phyloP scores from a whole-genome alignment of 2,113 vertebrate species.

The Labeo rohita region DNA sequence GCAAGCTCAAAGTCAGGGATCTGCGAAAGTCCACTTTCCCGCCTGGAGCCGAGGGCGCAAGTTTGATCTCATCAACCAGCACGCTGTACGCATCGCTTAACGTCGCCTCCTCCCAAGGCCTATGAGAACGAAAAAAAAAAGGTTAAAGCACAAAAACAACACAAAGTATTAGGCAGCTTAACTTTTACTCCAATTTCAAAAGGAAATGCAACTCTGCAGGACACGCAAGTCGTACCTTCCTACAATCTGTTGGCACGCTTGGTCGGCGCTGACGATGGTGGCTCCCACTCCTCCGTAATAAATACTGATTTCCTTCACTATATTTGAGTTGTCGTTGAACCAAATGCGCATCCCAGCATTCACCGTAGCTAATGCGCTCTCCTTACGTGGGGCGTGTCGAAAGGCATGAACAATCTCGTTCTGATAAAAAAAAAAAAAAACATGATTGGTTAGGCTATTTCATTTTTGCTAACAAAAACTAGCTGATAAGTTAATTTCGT shows the following conservation, averaged over 20 bases:
- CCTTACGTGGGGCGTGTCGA: constrained; percentile 84
- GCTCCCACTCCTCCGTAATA: constrained; percentile 83
- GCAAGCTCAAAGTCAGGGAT: constrained; percentile 83
- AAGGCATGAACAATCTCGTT: constrained; percentile 84
- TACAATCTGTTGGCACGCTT: constrained; percentile 72
- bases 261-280: constrained; percentile 68
- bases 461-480: not conserved
- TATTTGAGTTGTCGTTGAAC: constrained; percentile 75
- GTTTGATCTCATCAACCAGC: constrained; percentile 81
- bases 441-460: not conserved
- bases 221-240: constrained; percentile 73
- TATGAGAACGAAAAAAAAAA: constrained; percentile 33
- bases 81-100: constrained; percentile 79
- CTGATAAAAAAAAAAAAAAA: constrained; percentile 66
- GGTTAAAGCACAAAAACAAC: not conserved
- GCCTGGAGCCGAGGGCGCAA: constrained; percentile 71
- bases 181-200: not conserved
- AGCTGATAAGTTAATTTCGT: not conserved
- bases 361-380: constrained; percentile 81
- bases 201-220: not conserved
- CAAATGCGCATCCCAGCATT: constrained; percentile 84
- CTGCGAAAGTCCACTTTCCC: constrained; percentile 83
- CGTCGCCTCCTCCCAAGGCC: constrained; percentile 82
- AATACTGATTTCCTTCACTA: constrained; percentile 80
- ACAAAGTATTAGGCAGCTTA: not conserved